These are phyloP conservation scores for Cistogaster globosa DNA, from an alignment of 2,888 invertebrate species.

Conservation along the genomic window DNA sequence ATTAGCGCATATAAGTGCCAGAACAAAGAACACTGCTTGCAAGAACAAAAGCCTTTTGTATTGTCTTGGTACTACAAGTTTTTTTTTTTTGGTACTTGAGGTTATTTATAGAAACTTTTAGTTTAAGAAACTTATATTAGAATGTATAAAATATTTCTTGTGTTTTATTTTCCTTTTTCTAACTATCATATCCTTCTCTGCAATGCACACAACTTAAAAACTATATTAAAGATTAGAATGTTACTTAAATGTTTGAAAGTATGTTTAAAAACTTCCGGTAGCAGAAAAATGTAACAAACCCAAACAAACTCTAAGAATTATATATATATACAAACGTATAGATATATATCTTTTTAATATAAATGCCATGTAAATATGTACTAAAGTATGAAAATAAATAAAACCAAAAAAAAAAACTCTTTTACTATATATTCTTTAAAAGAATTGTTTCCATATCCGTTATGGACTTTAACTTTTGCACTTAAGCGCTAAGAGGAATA, in stretches of 20 bases:
- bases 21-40: not conserved
- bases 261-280: slow-evolving; percentile 65
- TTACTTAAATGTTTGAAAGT: slow-evolving; percentile 25
- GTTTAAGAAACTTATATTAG: slow-evolving; percentile 31
- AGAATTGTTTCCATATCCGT: slow-evolving; percentile 73
- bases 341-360: not conserved
- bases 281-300: not conserved
- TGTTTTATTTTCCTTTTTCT: not conserved
- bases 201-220: slow-evolving; percentile 1
- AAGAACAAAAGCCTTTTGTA: slow-evolving; percentile 2
- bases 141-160: not conserved
- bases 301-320: not conserved
- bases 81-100: slow-evolving; percentile 34
- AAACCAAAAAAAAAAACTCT: not conserved
- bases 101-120: slow-evolving; percentile 50
- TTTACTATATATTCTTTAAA: slow-evolving; percentile 56
- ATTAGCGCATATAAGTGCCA: not conserved
- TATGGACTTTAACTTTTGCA: slow-evolving; percentile 70
- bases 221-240: not conserved
- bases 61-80: not conserved
- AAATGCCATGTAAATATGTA: not conserved
- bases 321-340: not conserved
- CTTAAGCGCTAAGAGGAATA: slow-evolving; percentile 35
- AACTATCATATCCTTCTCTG: not conserved
- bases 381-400: not conserved